Evolutionary conservation across 2,797 vertebrate species (phyloP).

Genomic region (Momotus momota): DNA sequence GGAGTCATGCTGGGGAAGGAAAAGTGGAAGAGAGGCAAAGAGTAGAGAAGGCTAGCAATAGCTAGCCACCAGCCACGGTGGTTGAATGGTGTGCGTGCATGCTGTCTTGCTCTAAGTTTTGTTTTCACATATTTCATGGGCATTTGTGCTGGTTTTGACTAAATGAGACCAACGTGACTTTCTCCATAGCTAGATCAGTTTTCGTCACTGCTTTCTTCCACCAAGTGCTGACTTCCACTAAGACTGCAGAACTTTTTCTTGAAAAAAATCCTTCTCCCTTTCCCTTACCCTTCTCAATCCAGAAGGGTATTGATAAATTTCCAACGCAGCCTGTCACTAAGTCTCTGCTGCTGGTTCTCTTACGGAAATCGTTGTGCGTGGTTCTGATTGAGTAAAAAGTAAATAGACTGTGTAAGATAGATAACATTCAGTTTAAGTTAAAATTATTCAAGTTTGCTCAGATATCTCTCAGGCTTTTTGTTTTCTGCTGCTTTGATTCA

Average conservation of each 20-base stretch:
- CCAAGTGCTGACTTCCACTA: not conserved
- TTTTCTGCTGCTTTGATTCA: constrained; percentile 28
- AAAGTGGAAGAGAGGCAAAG: not conserved
- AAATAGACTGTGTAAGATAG: not conserved
- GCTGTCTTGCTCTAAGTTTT: not conserved
- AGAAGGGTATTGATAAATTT: not conserved
- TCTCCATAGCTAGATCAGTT: not conserved
- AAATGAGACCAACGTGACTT: not conserved
- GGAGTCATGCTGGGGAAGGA: not conserved
- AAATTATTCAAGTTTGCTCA: not conserved
- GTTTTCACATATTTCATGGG: not conserved
- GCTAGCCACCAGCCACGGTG: not conserved
- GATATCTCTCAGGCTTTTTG: not conserved
- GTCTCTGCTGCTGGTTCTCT: not conserved
- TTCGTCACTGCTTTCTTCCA: not conserved
- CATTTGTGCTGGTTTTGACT: not conserved
- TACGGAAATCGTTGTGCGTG: not conserved
- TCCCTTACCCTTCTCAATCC: not conserved
- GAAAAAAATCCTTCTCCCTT: not conserved
- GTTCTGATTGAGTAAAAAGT: not conserved
- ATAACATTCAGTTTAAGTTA: not conserved
- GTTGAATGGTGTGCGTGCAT: not conserved
- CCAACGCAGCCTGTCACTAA: not conserved
- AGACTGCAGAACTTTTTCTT: not conserved
- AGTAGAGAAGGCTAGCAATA: not conserved